Conservation (phyloP, 2,113 vertebrate genomes). For the Mandrillus leucophaeus region DNA sequence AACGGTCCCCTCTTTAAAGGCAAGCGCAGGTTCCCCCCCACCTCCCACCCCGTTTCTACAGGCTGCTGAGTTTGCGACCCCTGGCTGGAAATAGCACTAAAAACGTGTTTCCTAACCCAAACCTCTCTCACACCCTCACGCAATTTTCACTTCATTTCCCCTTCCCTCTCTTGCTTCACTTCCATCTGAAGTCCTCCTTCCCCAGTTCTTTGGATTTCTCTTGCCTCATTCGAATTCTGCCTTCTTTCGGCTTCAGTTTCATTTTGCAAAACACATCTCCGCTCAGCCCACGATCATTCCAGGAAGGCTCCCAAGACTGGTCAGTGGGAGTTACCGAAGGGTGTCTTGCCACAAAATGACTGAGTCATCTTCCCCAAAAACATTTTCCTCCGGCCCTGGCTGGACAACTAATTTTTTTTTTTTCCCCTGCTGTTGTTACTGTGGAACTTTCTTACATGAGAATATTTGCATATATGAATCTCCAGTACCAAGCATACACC, state of each 20-base stretch:
- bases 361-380: conserved; percentile 50
- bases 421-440: background rate
- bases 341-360: background rate
- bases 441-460: background rate
- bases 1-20: background rate
- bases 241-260: conserved; percentile 49
- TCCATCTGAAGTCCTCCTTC: conserved; percentile 22
- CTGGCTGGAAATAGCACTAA: conserved; percentile 53
- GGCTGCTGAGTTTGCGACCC: conserved; percentile 60
- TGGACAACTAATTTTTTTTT: background rate
- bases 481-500: conserved; percentile 63
- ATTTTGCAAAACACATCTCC: conserved; percentile 54
- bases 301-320: background rate
- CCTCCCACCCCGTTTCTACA: background rate
- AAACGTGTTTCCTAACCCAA: conserved; percentile 36
- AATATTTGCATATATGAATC: conserved; percentile 34
- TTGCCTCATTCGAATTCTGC: background rate
- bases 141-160: background rate
- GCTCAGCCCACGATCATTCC: background rate
- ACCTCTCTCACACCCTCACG: conserved; percentile 3
- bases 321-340: background rate
- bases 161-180: background rate
- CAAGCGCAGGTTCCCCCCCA: background rate
- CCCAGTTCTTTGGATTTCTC: background rate
- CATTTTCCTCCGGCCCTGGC: conserved; percentile 28